These are phyloP conservation scores for Pegoplata infirma DNA, from an alignment of 2,888 invertebrate species.

Conservation along the genomic window DNA sequence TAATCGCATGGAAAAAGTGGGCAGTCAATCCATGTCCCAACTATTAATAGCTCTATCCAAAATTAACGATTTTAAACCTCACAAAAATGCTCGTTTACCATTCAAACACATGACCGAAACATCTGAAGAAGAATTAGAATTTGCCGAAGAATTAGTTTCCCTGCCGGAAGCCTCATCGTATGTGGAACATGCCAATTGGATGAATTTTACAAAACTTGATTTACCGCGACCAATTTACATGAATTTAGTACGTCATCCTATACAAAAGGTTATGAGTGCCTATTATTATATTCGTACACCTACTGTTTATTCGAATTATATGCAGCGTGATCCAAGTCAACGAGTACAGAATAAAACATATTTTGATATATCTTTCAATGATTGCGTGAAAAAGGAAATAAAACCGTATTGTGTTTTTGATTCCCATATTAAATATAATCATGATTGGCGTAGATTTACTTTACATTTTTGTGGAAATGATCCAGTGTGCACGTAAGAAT, in stretches of 20 bases:
- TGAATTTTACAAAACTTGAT: constrained; percentile 88
- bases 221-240: constrained; percentile 90
- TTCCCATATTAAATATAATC: constrained; percentile 28
- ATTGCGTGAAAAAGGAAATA: constrained; percentile 42
- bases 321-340: not conserved
- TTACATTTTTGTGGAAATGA: constrained; percentile 57
- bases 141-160: constrained; percentile 83
- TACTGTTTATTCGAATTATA: constrained; percentile 85
- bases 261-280: constrained; percentile 91
- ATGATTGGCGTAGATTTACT: constrained; percentile 56
- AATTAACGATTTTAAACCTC: constrained; percentile 64
- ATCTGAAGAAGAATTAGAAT: constrained; percentile 82
- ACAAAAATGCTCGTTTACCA: not conserved
- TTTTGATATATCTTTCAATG: constrained; percentile 42
- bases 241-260: constrained; percentile 90
- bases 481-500: constrained; percentile 50
- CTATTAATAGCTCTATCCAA: constrained; percentile 82
- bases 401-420: constrained; percentile 47
- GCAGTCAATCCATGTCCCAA: constrained; percentile 92
- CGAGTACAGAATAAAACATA: constrained; percentile 1
- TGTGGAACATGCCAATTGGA: constrained; percentile 92
- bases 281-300: constrained; percentile 91
- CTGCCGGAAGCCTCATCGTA: constrained; percentile 86
- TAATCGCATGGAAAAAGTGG: constrained; percentile 93
- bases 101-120: not conserved